phyloP scores from a whole-genome alignment of 2,888 invertebrate genomes.

The Rhopalosiphum nymphaeae region DNA sequence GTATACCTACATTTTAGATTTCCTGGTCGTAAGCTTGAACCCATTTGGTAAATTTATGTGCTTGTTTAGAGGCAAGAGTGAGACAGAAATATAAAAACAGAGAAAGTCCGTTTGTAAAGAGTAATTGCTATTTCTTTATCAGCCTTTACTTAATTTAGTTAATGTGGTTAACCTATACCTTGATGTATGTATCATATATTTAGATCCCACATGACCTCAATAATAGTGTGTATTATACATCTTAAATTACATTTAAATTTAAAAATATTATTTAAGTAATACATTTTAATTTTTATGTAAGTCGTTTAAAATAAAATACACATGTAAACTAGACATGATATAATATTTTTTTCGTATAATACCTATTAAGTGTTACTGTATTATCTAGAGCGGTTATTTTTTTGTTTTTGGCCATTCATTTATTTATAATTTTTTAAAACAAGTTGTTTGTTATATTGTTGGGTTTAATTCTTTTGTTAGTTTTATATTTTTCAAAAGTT shows the following conservation, averaged over 20 bases:
- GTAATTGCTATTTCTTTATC: constrained; percentile 1
- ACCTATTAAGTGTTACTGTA: not conserved
- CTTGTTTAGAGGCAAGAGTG: not conserved
- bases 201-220: not conserved
- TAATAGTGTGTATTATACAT: not conserved
- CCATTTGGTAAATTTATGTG: constrained; percentile 9
- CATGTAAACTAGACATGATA: not conserved
- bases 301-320: too few relatives aligned
- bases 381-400: not conserved
- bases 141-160: not conserved
- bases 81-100: not conserved
- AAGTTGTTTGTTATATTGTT: constrained; percentile 22
- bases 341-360: not conserved
- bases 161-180: not conserved
- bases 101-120: not conserved
- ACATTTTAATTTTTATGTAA: too few relatives aligned
- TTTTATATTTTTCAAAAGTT: constrained; percentile 39
- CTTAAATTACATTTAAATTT: not conserved
- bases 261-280: not conserved
- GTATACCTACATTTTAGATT: not conserved
- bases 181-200: not conserved
- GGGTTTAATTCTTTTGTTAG: constrained; percentile 28
- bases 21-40: not conserved
- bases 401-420: not conserved
- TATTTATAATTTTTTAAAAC: constrained; percentile 25